Percentiles rank a stretch among this genome's conserved stretches.
Evolutionary conservation across 92 coral and sea anemone species (phyloP).

Genomic region (Palythoa grandiflora): DNA sequence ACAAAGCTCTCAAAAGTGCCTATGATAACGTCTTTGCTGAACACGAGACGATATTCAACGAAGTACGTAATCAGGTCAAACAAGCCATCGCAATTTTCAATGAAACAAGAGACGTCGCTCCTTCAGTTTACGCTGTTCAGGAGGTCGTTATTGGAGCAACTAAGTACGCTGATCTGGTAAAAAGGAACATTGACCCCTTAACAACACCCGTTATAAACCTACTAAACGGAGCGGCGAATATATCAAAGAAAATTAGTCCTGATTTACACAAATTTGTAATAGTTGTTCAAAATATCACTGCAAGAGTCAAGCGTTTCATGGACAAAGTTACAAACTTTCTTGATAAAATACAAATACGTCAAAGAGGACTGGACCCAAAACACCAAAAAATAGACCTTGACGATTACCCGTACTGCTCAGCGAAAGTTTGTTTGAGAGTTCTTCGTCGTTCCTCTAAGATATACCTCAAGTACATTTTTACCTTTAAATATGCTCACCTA

Average conservation of each 20-base stretch:
- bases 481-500: slow-evolving; percentile 93
- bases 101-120: slow-evolving; percentile 73
- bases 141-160: slow-evolving; percentile 75
- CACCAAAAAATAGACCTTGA: slow-evolving; percentile 74
- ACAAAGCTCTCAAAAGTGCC: slow-evolving; percentile 77
- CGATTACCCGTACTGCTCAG: slow-evolving; percentile 88
- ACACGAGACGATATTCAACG: slow-evolving; percentile 69
- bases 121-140: slow-evolving; percentile 85
- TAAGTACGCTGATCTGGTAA: slow-evolving; percentile 72
- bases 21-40: slow-evolving; percentile 78
- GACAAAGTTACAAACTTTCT: slow-evolving; percentile 81
- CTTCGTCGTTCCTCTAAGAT: slow-evolving; percentile 85
- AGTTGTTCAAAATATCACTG: slow-evolving; percentile 65
- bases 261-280: slow-evolving; percentile 71
- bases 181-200: slow-evolving; percentile 71
- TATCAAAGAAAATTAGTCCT: slow-evolving; percentile 81
- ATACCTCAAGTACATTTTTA: slow-evolving; percentile 78
- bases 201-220: slow-evolving; percentile 82
- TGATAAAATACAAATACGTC: slow-evolving; percentile 89
- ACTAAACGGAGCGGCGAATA: slow-evolving; percentile 81
- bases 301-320: slow-evolving; percentile 75
- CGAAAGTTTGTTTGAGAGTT: slow-evolving; percentile 79
- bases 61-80: slow-evolving; percentile 76
- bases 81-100: slow-evolving; percentile 75
- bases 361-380: slow-evolving; percentile 79